Conservation (phyloP, 2,888 invertebrate genomes). For the Apamea crenata region DNA sequence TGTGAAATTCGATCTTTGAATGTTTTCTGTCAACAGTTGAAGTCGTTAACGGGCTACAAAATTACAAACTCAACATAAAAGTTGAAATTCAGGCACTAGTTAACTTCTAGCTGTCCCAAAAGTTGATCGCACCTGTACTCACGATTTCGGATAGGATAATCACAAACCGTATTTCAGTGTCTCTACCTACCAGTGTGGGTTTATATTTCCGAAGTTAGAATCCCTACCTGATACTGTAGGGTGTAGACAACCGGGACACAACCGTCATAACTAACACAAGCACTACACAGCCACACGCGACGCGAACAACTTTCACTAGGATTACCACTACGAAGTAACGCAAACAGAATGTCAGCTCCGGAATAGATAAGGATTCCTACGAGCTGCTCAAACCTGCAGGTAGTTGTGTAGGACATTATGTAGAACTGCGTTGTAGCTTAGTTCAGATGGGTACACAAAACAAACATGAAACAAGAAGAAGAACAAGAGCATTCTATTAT, state of each 20-base stretch:
- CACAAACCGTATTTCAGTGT: neutral
- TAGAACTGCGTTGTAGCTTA: neutral
- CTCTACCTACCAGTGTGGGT: neutral
- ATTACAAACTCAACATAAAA: neutral
- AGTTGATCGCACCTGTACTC: neutral
- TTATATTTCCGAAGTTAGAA: slow-evolving; percentile 1
- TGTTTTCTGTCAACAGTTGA: neutral
- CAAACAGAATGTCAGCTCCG: slow-evolving; percentile 2
- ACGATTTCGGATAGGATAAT: neutral
- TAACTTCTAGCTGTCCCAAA: neutral
- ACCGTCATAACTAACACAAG: slow-evolving; percentile 9
- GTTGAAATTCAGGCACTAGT: too few species aligned
- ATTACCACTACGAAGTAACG: neutral
- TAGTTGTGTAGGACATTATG: neutral
- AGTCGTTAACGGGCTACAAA: neutral
- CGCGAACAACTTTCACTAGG: slow-evolving; percentile 2
- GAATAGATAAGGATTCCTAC: neutral
- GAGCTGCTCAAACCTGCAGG: neutral
- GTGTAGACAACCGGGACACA: neutral
- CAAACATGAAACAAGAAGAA: neutral
- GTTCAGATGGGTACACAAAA: neutral
- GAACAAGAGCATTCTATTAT: neutral
- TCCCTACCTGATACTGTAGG: neutral
- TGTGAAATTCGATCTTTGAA: neutral
- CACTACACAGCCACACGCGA: neutral